Evolutionary conservation across 2,888 invertebrate genomes (phyloP).

Genomic region (Girardia tigrina): DNA sequence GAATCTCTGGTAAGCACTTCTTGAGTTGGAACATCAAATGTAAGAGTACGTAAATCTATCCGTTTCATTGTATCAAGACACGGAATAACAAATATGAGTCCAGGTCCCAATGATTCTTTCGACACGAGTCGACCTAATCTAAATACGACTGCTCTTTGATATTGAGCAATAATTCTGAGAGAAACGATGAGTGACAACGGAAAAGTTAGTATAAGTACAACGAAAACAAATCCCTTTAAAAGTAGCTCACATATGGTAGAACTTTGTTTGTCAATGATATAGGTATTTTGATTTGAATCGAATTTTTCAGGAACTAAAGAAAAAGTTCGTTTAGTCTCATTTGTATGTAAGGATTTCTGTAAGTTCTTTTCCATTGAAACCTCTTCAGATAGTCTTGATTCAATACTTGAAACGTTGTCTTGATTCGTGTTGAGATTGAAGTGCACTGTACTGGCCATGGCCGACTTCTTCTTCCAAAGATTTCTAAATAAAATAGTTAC

Average conservation of each 20-base stretch:
- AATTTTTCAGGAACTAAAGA: constrained; percentile 34
- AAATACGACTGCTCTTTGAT: constrained; percentile 79
- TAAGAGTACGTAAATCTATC: constrained; percentile 39
- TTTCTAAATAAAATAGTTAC: too few species aligned
- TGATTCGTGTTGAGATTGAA: background rate
- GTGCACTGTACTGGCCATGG: background rate
- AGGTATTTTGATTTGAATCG: background rate
- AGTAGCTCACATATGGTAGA: constrained; percentile 31
- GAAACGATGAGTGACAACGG: constrained; percentile 34
- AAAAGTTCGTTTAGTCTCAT: constrained; percentile 31
- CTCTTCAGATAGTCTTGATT: background rate
- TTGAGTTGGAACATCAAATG: constrained; percentile 39
- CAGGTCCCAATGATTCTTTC: constrained; percentile 63
- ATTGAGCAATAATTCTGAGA: constrained; percentile 72
- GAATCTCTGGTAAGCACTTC: constrained; percentile 47
- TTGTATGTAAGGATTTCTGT: background rate
- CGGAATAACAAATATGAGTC: constrained; percentile 64
- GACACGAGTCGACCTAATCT: constrained; percentile 71
- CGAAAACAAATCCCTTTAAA: constrained; percentile 17
- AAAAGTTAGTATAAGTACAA: constrained; percentile 30
- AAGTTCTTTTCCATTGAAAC: background rate
- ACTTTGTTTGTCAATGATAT: background rate
- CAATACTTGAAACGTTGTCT: background rate
- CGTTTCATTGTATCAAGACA: constrained; percentile 52
- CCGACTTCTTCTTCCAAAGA: too few species aligned